Base-by-base conservation (phyloP, 2,888 invertebrate genomes). In the Glomeris marginata region DNA sequence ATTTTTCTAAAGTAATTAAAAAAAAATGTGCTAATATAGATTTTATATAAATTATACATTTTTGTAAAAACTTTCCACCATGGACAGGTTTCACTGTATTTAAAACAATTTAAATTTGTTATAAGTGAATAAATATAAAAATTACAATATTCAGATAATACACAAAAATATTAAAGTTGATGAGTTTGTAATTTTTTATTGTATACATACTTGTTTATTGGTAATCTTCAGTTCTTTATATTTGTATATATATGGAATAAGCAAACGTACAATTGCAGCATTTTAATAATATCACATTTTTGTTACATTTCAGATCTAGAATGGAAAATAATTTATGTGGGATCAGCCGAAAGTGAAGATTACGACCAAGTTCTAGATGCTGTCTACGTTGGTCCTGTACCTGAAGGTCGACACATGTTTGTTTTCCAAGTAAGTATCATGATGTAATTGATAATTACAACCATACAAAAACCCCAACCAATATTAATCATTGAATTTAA, bases 281-380 rank as follows among this genome's bases (percentile, higher is more conserved):
- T n/a, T n/a, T n/a, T n/a, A n/a, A n/a, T n/a, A n/a, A n/a, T n/a
- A n/a, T n/a, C n/a, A n/a, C 36, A 13, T 36, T 11, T 36, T 41
- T 51, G 42, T 51, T 51, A 52, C 44, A 69, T 70, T n/a, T 62
- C 72, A 80, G 98, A 98, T 74, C 72, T 99, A 53, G 98, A 99
- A 74, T 98, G 98, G 97, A 95, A 94, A 70, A 91, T 98, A 78
- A 94, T 98, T 52, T 98, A 98, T 70, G 98, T 98, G 2, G 97
- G 97, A 10, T 94, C 92, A 8, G 95, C 97, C 0, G 95, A 97
- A 69, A 91, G 90, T 1, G 92, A 94, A 63, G 90, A 92, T 55
- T 81, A 90, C 63, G 98, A 98, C 66, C 97, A 98, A 69, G 81
- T 88, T 34, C 73, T 98, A 59, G 98, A 98, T 66, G 92, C 94